phyloP scores from a whole-genome alignment of 2,113 vertebrate genomes.

The Oreochromis spilurus region DNA sequence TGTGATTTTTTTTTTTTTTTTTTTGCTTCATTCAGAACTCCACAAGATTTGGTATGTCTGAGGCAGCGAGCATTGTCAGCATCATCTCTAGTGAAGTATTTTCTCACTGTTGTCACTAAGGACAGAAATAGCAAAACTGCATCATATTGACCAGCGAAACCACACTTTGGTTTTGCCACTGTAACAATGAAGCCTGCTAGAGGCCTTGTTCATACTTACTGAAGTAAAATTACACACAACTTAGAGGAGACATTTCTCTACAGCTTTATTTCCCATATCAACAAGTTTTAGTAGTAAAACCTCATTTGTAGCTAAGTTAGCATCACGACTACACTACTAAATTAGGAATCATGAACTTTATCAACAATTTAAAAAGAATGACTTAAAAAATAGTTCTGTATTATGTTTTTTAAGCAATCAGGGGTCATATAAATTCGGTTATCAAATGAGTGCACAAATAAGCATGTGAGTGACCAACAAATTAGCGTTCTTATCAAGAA shows the following conservation, averaged over 20 bases:
- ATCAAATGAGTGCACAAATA: not conserved
- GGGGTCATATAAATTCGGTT: accelerated
- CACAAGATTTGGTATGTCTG: not conserved
- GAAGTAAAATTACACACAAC: not conserved
- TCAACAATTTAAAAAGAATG: not conserved
- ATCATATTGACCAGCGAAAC: not conserved
- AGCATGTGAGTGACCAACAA: not conserved
- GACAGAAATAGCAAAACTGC: not conserved
- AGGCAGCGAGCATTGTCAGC: not conserved
- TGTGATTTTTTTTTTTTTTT: not conserved
- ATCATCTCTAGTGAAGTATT: not conserved
- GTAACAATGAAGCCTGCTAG: not conserved
- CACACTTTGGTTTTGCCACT: not conserved
- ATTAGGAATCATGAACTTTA: not conserved
- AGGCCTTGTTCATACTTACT: not conserved
- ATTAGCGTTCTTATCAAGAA: not conserved
- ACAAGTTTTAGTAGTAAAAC: not conserved
- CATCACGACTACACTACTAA: not conserved
- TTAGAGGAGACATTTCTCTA: not conserved
- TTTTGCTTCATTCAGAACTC: not conserved
- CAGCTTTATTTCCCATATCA: not conserved
- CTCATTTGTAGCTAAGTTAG: not conserved
- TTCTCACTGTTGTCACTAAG: not conserved
- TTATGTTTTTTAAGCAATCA: not conserved
- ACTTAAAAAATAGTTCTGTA: not conserved